phyloP scores from a whole-genome alignment of 2,888 invertebrate species.

The Dasysyrphus tricinctus region DNA sequence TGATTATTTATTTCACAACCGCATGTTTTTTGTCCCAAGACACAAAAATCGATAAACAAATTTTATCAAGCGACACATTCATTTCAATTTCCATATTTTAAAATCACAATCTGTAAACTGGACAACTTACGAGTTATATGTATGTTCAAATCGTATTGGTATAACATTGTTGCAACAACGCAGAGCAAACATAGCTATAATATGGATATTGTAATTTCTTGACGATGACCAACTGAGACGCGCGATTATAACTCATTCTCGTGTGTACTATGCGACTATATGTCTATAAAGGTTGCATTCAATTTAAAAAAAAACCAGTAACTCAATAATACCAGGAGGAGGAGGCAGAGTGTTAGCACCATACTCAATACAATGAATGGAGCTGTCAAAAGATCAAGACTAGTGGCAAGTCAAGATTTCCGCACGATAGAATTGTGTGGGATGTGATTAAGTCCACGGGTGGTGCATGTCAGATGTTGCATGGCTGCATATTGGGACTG shows the following conservation, averaged over 20 bases:
- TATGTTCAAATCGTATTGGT: constrained; percentile 13
- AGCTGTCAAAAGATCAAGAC: constrained; percentile 41
- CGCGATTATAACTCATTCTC: constrained; percentile 7
- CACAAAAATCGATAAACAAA: constrained; percentile 39
- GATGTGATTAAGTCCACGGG: constrained; percentile 35
- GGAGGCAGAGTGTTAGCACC: constrained; percentile 22
- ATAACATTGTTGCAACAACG: constrained; percentile 24
- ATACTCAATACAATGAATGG: constrained; percentile 1
- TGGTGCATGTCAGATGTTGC: constrained; percentile 13
- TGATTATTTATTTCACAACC: constrained; percentile 43
- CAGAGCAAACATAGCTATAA: neutral
- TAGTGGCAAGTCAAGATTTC: constrained; percentile 37
- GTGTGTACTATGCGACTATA: neutral
- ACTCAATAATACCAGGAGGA: constrained; percentile 4
- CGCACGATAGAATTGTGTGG: constrained; percentile 27
- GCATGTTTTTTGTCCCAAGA: neutral
- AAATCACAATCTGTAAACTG: constrained; percentile 37
- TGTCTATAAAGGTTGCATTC: neutral
- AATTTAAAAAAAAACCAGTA: constrained; percentile 15
- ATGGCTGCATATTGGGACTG: constrained; percentile 26
- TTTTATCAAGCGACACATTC: constrained; percentile 31
- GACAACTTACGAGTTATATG: constrained; percentile 41
- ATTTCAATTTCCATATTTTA: constrained; percentile 62
- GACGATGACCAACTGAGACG: constrained; percentile 29
- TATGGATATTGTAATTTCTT: constrained; percentile 18